These are phyloP conservation scores for Hypsibius dujardini DNA, from an alignment of 1,140 invertebrate genomes.

Conservation along the genomic window DNA sequence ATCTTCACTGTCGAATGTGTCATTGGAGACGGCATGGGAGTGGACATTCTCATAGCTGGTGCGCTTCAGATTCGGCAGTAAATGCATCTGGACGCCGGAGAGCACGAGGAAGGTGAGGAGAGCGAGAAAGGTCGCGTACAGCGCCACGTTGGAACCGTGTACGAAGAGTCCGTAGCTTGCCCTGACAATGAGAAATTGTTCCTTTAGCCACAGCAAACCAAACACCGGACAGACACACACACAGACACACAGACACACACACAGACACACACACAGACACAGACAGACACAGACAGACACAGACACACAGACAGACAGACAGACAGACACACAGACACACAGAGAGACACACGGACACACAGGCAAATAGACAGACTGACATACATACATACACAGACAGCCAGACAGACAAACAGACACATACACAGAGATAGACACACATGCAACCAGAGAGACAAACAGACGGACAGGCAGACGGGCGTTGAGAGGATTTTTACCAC, in stretches of 20 bases:
- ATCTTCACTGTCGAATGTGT: constrained; percentile 5
- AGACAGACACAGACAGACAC: too few relatives aligned
- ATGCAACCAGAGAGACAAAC: too few relatives aligned
- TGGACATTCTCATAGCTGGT: constrained; percentile 17
- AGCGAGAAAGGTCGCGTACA: constrained; percentile 30
- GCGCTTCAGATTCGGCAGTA: constrained; percentile 6
- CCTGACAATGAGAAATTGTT: constrained; percentile 26
- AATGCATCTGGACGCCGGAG: constrained; percentile 18
- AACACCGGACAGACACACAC: not conserved
- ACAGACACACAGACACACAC: too few relatives aligned
- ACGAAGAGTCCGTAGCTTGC: constrained; percentile 30
- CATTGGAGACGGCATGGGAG: not conserved
- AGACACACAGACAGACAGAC: too few relatives aligned
- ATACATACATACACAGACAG: too few relatives aligned
- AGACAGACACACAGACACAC: too few relatives aligned
- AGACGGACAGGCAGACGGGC: too few relatives aligned
- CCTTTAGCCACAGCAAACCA: not conserved
- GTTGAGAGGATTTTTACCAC: constrained; percentile 28
- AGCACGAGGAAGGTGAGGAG: constrained; percentile 29
- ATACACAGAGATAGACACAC: too few relatives aligned
- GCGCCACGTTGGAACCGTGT: constrained; percentile 28
- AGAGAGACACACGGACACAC: too few relatives aligned
- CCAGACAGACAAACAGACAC: too few relatives aligned
- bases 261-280: too few relatives aligned
- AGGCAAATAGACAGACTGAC: too few relatives aligned